Evolutionary conservation across 2,888 invertebrate species (phyloP).

Genomic region (Globia sparganii): DNA sequence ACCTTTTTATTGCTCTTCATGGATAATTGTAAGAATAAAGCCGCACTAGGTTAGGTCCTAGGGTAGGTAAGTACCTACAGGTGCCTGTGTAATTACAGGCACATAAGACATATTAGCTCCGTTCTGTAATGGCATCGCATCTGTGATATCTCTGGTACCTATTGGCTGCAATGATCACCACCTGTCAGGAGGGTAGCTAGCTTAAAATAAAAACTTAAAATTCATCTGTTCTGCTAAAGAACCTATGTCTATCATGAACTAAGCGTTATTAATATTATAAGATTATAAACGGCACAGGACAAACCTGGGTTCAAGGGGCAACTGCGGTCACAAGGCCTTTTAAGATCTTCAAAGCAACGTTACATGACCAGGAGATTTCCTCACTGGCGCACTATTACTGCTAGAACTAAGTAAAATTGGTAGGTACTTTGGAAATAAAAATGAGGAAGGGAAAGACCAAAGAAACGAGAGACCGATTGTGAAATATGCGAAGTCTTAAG

Average conservation of each 20-base stretch:
- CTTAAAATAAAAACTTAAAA: background rate
- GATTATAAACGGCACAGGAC: conserved; percentile 29
- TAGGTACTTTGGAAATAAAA: background rate
- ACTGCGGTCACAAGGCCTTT: conserved; percentile 25
- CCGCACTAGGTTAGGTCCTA: background rate
- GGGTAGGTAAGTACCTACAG: background rate
- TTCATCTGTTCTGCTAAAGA: background rate
- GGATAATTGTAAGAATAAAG: background rate
- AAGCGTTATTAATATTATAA: conserved; percentile 35
- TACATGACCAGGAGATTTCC: background rate
- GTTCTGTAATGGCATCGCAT: background rate
- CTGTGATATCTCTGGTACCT: background rate
- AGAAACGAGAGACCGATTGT: background rate
- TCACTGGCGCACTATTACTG: background rate
- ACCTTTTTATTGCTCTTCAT: background rate
- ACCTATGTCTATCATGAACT: background rate
- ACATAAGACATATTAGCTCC: too few relatives aligned
- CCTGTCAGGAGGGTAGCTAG: background rate
- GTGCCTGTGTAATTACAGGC: background rate
- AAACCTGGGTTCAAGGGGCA: conserved; percentile 27
- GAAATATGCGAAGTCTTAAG: background rate
- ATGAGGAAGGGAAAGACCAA: background rate
- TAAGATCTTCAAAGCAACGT: background rate
- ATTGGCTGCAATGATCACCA: background rate
- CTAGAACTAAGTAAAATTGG: conserved; percentile 20